A percentile compares a stretch with the other conserved stretches of the same genome.
These are phyloP conservation scores for Eulemur coronatus DNA, from an alignment of 2,797 vertebrate genomes.

Conservation along the genomic window DNA sequence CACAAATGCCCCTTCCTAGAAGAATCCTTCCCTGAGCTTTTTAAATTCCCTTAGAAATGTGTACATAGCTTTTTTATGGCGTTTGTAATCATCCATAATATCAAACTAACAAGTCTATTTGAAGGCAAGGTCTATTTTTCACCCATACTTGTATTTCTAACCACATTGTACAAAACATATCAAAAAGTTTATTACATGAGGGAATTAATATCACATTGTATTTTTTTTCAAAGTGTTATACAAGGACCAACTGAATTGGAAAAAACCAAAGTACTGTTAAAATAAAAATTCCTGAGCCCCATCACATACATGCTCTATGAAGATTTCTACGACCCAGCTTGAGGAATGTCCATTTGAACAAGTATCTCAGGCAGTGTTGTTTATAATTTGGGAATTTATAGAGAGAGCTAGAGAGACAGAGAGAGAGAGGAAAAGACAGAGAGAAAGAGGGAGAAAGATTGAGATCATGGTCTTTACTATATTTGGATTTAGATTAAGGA, in stretches of 20 bases:
- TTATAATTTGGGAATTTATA: not conserved
- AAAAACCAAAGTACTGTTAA: not conserved
- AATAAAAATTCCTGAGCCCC: not conserved
- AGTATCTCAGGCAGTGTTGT: not conserved
- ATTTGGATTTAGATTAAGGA: not conserved
- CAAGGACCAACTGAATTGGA: not conserved
- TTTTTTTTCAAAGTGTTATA: not conserved
- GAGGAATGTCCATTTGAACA: not conserved
- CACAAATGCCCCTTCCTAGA: not conserved
- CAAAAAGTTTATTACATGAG: not conserved
- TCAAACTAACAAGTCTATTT: not conserved
- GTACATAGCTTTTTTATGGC: not conserved
- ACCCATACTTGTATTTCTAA: not conserved
- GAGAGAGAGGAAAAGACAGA: not conserved
- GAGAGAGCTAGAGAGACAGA: not conserved
- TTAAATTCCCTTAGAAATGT: not conserved
- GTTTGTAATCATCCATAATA: not conserved
- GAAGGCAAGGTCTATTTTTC: not conserved
- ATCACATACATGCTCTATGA: not conserved
- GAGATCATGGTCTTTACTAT: not conserved
- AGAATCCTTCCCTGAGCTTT: not conserved
- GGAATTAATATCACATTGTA: not conserved
- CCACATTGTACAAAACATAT: not conserved
- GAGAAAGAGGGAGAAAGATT: not conserved
- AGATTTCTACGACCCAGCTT: not conserved